Evolutionary conservation across 2,113 vertebrate genomes (phyloP).

Genomic region (Atractosteus spatula): DNA sequence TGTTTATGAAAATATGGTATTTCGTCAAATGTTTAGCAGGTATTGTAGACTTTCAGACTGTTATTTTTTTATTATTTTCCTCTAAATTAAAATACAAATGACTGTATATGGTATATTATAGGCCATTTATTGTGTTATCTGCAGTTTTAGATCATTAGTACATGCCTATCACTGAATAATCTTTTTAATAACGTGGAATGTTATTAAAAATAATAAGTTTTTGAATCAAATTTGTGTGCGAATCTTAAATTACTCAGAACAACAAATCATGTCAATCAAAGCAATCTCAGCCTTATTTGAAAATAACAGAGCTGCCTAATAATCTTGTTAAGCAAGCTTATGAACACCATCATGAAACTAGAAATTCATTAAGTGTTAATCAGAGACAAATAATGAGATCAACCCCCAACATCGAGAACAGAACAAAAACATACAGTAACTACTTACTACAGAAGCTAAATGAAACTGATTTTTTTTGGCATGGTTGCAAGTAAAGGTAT

Average conservation of each 20-base stretch:
- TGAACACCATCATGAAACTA: conserved; percentile 61
- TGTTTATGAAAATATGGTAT: too few species aligned
- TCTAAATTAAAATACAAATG: too few species aligned
- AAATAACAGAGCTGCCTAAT: conserved; percentile 65
- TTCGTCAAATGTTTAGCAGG: too few species aligned
- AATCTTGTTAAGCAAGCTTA: conserved; percentile 62
- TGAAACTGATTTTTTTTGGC: conserved; percentile 30
- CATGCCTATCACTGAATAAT: too few species aligned
- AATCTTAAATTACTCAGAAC: conserved; percentile 58
- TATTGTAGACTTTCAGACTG: too few species aligned
- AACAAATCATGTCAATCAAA: conserved; percentile 68
- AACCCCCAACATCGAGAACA: conserved; percentile 37
- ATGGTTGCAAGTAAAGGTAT: background rate
- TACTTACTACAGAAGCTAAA: conserved; percentile 51
- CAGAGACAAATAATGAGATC: conserved; percentile 69
- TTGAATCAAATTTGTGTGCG: conserved; percentile 61
- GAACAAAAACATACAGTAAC: conserved; percentile 49
- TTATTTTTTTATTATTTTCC: too few species aligned
- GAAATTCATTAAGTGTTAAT: conserved; percentile 68
- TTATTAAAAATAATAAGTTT: conserved; percentile 58
- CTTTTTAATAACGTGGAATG: too few species aligned
- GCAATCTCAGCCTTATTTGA: conserved; percentile 63
- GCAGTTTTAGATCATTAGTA: too few species aligned
- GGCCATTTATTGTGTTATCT: too few species aligned
- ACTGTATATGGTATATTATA: too few species aligned